phyloP scores from a whole-genome alignment of 2,888 invertebrate genomes.

The Drosophila setosimentum region DNA sequence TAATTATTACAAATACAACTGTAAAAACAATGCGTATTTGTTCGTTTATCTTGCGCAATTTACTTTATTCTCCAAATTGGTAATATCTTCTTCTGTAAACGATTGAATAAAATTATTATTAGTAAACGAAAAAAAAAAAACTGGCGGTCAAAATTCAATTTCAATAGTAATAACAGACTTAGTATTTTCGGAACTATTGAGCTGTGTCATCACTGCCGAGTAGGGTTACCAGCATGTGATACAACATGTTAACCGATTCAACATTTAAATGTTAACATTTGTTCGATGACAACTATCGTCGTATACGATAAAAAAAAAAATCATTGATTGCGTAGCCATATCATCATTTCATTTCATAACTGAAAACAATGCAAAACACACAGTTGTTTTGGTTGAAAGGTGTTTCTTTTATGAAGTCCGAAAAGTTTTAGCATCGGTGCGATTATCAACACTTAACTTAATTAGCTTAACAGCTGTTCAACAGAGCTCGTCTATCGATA shows the following conservation, averaged over 20 bases:
- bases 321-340: background rate
- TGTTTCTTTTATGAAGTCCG: background rate
- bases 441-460: slow-evolving; percentile 17
- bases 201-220: background rate
- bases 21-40: slow-evolving; percentile 8
- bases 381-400: background rate
- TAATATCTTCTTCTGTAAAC: slow-evolving; percentile 2
- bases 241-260: background rate
- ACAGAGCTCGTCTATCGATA: slow-evolving; percentile 23
- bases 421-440: background rate
- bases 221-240: background rate
- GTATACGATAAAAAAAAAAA: background rate
- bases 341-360: background rate
- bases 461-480: slow-evolving; percentile 30
- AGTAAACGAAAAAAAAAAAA: background rate
- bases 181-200: slow-evolving; percentile 13
- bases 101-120: slow-evolving; percentile 8
- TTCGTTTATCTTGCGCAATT: slow-evolving; percentile 4
- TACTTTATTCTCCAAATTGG: slow-evolving; percentile 15
- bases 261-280: background rate
- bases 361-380: background rate
- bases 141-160: slow-evolving; percentile 4
- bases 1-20: slow-evolving; percentile 40
- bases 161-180: background rate
- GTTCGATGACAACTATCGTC: background rate